A percentile compares a stretch with the other conserved stretches of the same genome.
phyloP scores from a whole-genome alignment of 2,888 invertebrate genomes.

The Acrobasis repandana region DNA sequence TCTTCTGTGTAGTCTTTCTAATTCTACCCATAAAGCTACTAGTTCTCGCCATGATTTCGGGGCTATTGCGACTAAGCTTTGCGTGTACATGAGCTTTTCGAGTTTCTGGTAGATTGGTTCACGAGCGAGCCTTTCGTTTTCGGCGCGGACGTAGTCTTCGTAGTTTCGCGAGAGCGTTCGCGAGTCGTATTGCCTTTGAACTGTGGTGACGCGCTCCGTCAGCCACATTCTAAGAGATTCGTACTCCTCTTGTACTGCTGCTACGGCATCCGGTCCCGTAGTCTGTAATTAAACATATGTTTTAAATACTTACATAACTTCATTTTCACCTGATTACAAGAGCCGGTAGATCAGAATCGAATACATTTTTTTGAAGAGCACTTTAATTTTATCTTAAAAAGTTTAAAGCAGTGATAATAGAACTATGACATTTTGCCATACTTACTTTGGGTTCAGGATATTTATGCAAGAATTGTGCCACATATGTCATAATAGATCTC shows the following conservation, averaged over 20 bases:
- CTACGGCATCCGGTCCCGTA: slow-evolving; percentile 87
- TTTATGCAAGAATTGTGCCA: slow-evolving; percentile 98
- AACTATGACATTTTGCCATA: neutral
- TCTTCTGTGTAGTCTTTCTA: slow-evolving; percentile 89
- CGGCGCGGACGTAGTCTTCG: slow-evolving; percentile 90
- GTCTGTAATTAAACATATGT: slow-evolving; percentile 63
- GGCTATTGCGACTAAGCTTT: slow-evolving; percentile 91
- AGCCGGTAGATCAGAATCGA: too few species aligned
- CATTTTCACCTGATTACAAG: neutral
- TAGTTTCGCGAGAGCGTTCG: slow-evolving; percentile 90
- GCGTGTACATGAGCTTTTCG: slow-evolving; percentile 90
- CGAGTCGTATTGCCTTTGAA: slow-evolving; percentile 90
- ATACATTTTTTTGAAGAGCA: too few species aligned
- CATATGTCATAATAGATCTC: slow-evolving; percentile 99
- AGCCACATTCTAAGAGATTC: slow-evolving; percentile 92
- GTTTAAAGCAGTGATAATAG: neutral
- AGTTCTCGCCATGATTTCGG: slow-evolving; percentile 94
- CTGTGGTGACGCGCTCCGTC: slow-evolving; percentile 88
- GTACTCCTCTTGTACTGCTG: slow-evolving; percentile 91
- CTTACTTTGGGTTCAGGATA: slow-evolving; percentile 92
- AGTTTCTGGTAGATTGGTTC: slow-evolving; percentile 89
- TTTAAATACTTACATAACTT: neutral
- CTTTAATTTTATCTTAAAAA: neutral
- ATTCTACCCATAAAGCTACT: slow-evolving; percentile 90
- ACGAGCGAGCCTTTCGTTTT: slow-evolving; percentile 89